Evolutionary conservation across 2,888 invertebrate species (phyloP).

Genomic region (Ctenicera cuprea): DNA sequence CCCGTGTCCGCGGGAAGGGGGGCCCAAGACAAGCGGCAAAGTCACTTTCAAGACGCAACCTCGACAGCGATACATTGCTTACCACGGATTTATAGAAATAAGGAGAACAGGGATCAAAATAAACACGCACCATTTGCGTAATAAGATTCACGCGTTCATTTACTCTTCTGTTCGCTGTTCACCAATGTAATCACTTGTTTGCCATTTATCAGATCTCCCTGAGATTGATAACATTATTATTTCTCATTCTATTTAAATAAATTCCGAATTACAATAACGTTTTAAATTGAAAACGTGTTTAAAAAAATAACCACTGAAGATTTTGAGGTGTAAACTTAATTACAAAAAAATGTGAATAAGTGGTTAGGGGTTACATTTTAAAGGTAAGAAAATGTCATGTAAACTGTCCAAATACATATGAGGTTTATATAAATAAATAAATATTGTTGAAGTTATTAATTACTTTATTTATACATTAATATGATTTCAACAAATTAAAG

Average conservation of each 20-base stretch:
- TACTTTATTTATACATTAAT: too few species aligned
- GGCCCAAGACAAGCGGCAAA: constrained; percentile 62
- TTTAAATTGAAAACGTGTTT: too few species aligned
- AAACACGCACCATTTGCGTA: constrained; percentile 67
- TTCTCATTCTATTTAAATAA: not conserved
- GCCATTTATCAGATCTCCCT: constrained; percentile 19
- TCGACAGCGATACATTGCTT: constrained; percentile 59
- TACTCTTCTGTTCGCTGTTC: not conserved
- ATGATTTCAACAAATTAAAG: too few species aligned
- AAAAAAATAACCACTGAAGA: too few species aligned
- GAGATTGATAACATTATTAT: constrained; percentile 4
- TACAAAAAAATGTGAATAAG: too few species aligned
- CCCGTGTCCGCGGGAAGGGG: constrained; percentile 57
- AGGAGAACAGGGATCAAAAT: constrained; percentile 36
- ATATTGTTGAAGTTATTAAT: too few species aligned
- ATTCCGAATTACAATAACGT: too few species aligned
- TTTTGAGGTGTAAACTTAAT: too few species aligned
- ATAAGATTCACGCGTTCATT: constrained; percentile 65
- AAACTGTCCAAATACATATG: too few species aligned
- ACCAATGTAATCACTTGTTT: constrained; percentile 9
- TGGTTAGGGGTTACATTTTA: too few species aligned
- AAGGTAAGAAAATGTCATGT: too few species aligned
- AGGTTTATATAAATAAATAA: too few species aligned
- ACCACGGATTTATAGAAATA: constrained; percentile 55
- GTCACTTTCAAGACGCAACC: constrained; percentile 61